These are phyloP conservation scores for Alviniconcha strummeri DNA, from an alignment of 2,888 invertebrate species.

Conservation along the genomic window DNA sequence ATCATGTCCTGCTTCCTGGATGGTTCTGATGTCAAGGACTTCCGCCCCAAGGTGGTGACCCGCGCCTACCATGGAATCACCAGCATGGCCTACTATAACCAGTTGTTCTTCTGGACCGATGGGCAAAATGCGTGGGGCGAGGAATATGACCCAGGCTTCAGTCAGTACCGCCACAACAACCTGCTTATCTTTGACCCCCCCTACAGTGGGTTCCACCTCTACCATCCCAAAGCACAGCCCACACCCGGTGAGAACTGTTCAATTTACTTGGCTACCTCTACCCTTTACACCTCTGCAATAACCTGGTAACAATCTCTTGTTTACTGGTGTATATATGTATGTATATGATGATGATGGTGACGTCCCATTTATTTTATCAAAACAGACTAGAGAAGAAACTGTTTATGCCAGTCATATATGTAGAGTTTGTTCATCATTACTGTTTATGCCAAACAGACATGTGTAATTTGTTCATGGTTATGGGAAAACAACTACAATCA, in stretches of 20 bases:
- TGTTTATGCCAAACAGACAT: too few species aligned
- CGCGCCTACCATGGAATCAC: conserved; percentile 84
- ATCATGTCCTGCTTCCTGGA: conserved; percentile 88
- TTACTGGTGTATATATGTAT: too few species aligned
- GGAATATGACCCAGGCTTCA: conserved; percentile 82
- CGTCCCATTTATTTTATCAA: too few species aligned
- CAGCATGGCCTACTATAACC: conserved; percentile 80
- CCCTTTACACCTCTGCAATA: too few species aligned
- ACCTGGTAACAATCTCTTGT: too few species aligned
- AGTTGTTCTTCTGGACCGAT: conserved; percentile 88
- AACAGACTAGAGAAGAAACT: too few species aligned
- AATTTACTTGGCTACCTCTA: too few species aligned
- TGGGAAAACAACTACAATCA: too few species aligned
- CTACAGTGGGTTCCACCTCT: conserved; percentile 77
- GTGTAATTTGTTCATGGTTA: too few species aligned
- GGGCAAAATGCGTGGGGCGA: conserved; percentile 83
- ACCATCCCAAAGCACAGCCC: conserved; percentile 85
- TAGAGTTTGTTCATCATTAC: too few species aligned
- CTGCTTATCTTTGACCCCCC: conserved; percentile 73
- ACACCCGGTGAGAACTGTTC: conserved; percentile 62
- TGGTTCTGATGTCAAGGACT: conserved; percentile 79
- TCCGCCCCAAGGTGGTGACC: conserved; percentile 83
- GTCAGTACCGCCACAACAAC: conserved; percentile 85
- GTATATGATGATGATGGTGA: too few species aligned
- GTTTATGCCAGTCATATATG: too few species aligned